Evolutionary conservation across 2,888 invertebrate genomes (phyloP).

Genomic region (Callyntrura guangdongensis): DNA sequence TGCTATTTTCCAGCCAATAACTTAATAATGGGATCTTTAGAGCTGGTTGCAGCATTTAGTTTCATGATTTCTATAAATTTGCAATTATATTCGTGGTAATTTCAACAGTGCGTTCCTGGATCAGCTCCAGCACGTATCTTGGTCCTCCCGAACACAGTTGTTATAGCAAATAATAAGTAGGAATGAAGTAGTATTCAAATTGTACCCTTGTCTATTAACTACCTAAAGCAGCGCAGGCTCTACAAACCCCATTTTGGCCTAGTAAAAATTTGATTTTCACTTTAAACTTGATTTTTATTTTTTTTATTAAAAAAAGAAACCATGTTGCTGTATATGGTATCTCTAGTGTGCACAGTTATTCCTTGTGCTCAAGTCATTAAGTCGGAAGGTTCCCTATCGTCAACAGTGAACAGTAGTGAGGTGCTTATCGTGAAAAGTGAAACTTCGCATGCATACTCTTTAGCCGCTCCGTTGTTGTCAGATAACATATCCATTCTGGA

Average conservation of each 20-base stretch:
- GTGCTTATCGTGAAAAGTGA: background rate
- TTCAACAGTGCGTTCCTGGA: conserved; percentile 67
- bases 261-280: background rate
- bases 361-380: conserved; percentile 68
- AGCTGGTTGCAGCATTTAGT: conserved; percentile 39
- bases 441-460: background rate
- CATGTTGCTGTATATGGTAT: conserved; percentile 64
- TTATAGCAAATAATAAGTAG: background rate
- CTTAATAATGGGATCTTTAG: conserved; percentile 41
- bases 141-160: background rate
- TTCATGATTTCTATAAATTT: conserved; percentile 74
- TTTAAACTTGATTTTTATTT: background rate
- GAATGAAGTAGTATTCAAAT: background rate
- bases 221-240: background rate
- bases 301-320: background rate
- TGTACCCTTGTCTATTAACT: background rate
- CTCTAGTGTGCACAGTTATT: conserved; percentile 65
- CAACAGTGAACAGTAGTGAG: conserved; percentile 49
- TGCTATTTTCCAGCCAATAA: conserved; percentile 68
- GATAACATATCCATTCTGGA: background rate
- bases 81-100: conserved; percentile 59
- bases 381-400: conserved; percentile 35
- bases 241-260: background rate
- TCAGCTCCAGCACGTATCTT: conserved; percentile 44
- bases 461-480: background rate